Base-by-base conservation (phyloP, 2,797 vertebrate species). In the Melanotaenia parkinsoni region DNA sequence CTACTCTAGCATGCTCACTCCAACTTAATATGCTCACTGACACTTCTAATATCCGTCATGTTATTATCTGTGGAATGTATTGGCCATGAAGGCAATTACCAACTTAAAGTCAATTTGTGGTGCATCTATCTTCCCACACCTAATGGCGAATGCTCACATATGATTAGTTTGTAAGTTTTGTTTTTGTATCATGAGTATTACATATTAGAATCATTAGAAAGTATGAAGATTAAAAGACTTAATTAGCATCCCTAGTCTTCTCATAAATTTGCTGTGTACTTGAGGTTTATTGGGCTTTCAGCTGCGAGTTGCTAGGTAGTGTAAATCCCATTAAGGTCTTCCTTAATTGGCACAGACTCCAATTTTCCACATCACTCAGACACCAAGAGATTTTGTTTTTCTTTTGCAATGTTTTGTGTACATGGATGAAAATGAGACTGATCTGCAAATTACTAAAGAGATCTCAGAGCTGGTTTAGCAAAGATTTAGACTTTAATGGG, bases 1-100 rank as follows among this genome's bases (percentile, higher is more conserved):
- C 63, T 65, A 74, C 59, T 69, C 61, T 61, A 63, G 78, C 58
- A 47, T 71, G 63, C 77, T 76, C 26, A 13, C 67, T 47, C 43
- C 61, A 69, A 66, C 81, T 79, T 73, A 74, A 88, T 80, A 67
- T 74, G 78, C 67, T 79, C 74, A 13, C 76, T 79, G 86, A 80
- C 74, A 70, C 69, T 30, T 38, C 58, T 79, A 58, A 77, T 86
- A 76, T 72, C 76, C 75, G 76, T 85, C 70, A 71, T 28, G 37
- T 57, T 77, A 80, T 77, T 72, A 79, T 86, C 65, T 47, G 38
- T 60, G 67, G 77, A 51, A 75, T 68, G 72, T 76, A 67, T 71
- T 77, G 70, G 68, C 79, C 58, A 43, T 67, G 43, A 53, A 87
- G 80, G 18, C 50, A 51, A 79, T 67, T 73, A 66, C 65, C 72